Evolutionary conservation across 2,113 vertebrate genomes (phyloP).

Genomic region (Paramormyrops kingsleyae): DNA sequence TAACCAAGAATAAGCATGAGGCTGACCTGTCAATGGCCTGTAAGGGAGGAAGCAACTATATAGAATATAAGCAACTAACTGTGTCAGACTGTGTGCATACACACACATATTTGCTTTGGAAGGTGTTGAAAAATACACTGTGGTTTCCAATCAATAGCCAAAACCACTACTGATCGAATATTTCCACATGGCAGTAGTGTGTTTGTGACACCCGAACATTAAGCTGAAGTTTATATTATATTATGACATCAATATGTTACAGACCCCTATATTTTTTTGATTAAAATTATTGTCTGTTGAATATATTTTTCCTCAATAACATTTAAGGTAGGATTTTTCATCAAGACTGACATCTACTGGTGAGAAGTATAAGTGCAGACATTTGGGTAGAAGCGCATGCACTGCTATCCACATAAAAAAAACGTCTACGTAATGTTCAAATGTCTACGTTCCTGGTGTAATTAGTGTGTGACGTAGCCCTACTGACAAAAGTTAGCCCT

Average conservation of each 20-base stretch:
- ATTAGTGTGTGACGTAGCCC: not conserved
- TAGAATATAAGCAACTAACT: not conserved
- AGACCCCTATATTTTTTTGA: not conserved
- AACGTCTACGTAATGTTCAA: not conserved
- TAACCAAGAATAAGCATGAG: not conserved
- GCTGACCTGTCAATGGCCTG: not conserved
- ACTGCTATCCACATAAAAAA: not conserved
- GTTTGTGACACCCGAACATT: not conserved
- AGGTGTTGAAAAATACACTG: not conserved
- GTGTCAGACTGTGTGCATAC: not conserved
- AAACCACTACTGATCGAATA: not conserved
- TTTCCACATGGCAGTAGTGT: not conserved
- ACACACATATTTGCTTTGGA: not conserved
- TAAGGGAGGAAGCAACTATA: not conserved
- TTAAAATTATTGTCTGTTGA: not conserved
- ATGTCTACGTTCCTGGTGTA: not conserved
- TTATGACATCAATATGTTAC: not conserved
- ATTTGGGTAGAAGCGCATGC: not conserved
- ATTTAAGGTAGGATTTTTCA: not conserved
- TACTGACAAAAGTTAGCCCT: not conserved
- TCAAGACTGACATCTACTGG: slow-evolving; percentile 22
- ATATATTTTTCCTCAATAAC: not conserved
- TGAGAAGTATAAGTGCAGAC: not conserved
- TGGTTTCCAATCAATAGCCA: not conserved
- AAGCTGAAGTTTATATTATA: not conserved